phyloP scores from a whole-genome alignment of 2,113 vertebrate species.

The Arenaria interpres region DNA sequence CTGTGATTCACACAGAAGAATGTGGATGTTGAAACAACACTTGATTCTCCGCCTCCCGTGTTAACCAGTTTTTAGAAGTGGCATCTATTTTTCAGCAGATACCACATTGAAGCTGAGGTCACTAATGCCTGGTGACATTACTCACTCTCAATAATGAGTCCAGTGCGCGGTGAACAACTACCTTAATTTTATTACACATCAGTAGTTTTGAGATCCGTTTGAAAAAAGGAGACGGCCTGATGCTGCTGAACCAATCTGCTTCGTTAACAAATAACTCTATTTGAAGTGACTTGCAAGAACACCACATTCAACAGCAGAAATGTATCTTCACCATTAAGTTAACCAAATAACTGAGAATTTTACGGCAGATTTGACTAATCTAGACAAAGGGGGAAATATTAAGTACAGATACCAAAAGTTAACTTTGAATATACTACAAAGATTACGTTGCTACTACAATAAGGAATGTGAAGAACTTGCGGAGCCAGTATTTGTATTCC shows the following conservation, averaged over 20 bases:
- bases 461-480: neutral
- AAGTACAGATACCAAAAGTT: neutral
- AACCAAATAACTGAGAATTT: neutral
- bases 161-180: neutral
- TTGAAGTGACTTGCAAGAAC: neutral
- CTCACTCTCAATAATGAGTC: neutral
- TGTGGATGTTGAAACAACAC: neutral
- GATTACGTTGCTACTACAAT: neutral
- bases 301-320: neutral
- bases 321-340: neutral
- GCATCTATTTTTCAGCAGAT: slow-evolving; percentile 2
- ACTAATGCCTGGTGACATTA: slow-evolving; percentile 15
- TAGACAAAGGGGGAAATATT: neutral
- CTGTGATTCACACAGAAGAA: slow-evolving; percentile 31
- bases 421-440: neutral
- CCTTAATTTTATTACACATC: neutral
- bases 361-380: neutral
- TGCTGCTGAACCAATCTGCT: neutral
- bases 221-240: neutral
- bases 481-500: neutral
- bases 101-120: slow-evolving; percentile 2
- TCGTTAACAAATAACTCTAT: neutral
- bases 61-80: neutral
- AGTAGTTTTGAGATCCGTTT: neutral
- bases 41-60: neutral